These are phyloP conservation scores for Mythimna ferrago DNA, from an alignment of 2,888 invertebrate genomes.

Conservation along the genomic window DNA sequence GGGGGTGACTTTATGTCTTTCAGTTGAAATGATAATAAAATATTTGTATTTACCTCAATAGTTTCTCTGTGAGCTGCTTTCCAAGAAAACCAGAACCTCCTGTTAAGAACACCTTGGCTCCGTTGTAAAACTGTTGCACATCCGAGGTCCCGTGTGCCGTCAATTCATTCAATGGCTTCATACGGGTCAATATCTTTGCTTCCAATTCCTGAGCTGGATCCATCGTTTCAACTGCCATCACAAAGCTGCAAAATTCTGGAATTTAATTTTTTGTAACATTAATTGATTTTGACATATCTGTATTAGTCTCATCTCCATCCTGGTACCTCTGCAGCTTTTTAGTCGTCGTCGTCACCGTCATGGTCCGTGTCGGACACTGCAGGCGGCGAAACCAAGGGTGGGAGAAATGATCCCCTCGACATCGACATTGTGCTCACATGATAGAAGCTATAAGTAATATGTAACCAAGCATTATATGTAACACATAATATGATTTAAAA, in stretches of 20 bases:
- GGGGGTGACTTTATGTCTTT: too few relatives aligned
- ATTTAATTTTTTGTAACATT: background rate
- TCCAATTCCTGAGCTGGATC: constrained; percentile 35
- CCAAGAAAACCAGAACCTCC: constrained; percentile 94
- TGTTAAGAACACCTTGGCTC: constrained; percentile 93
- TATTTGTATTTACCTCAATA: constrained; percentile 64
- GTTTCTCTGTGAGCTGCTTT: constrained; percentile 66
- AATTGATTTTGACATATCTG: background rate
- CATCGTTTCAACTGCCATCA: constrained; percentile 12
- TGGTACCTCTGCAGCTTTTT: too few relatives aligned
- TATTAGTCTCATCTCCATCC: too few relatives aligned
- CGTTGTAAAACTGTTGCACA: constrained; percentile 88
- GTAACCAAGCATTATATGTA: too few relatives aligned
- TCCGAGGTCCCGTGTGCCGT: constrained; percentile 64
- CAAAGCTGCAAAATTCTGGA: background rate
- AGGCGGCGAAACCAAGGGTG: too few relatives aligned
- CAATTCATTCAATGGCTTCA: constrained; percentile 32
- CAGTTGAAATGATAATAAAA: too few relatives aligned
- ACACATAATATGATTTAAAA: too few relatives aligned
- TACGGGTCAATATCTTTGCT: background rate
- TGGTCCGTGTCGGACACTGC: too few relatives aligned
- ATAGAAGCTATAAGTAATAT: too few relatives aligned
- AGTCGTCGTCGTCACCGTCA: too few relatives aligned
- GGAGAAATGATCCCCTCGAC: too few relatives aligned
- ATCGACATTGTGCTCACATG: too few relatives aligned